Conservation (phyloP, 2,797 vertebrate genomes). For the Martes flavigula region DNA sequence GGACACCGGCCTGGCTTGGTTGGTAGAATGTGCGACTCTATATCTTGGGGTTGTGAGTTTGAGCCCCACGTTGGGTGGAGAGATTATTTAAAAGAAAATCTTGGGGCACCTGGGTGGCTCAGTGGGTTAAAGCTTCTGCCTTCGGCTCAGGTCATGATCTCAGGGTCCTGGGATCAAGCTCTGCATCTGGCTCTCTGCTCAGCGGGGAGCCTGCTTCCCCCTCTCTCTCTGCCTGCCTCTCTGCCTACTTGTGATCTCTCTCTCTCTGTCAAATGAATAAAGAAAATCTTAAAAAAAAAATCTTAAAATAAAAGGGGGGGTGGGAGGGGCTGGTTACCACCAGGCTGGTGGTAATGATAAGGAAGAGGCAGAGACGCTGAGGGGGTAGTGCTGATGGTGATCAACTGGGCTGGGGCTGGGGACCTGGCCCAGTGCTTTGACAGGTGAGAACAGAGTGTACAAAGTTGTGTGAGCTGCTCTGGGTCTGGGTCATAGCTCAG, state of each 20-base stretch:
- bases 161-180: no score
- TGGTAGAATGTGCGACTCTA: fast-evolving
- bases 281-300: no score
- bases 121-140: no score
- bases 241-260: no score
- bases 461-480: background rate
- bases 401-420: background rate
- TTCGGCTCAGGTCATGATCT: no score
- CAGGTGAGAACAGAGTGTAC: background rate
- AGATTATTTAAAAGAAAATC: background rate
- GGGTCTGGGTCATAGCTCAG: background rate
- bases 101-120: no score
- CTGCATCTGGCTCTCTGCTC: no score
- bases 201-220: no score
- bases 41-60: background rate
- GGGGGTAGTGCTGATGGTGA: background rate
- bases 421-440: background rate
- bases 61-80: background rate
- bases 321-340: no score
- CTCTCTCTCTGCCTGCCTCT: no score
- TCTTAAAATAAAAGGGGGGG: no score
- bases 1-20: background rate
- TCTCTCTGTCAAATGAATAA: no score
- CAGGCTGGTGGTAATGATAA: fast-evolving
- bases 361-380: background rate